Conservation (phyloP, 2,888 invertebrate genomes). For the Morpho achilles region DNA sequence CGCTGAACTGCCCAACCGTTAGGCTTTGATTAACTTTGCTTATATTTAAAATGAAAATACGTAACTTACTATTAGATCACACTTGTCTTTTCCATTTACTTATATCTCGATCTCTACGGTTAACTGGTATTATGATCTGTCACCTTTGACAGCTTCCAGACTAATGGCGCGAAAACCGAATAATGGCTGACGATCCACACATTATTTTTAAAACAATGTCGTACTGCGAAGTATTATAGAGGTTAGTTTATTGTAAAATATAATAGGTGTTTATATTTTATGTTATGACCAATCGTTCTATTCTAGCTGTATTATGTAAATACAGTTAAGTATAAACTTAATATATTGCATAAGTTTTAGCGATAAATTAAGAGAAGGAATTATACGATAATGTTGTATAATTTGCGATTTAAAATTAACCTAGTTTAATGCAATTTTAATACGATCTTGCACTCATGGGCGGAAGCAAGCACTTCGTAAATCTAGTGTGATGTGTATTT, state of each 20-base stretch:
- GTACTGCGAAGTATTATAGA: background rate
- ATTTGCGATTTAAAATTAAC: too few relatives aligned
- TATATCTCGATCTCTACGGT: background rate
- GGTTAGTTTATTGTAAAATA: conserved; percentile 9
- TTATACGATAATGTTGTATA: too few relatives aligned
- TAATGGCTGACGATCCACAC: conserved; percentile 2
- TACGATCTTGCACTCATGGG: too few relatives aligned
- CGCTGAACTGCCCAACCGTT: too few relatives aligned
- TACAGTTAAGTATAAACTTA: background rate
- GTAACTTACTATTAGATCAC: too few relatives aligned
- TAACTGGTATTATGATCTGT: conserved; percentile 5
- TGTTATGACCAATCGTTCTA: conserved; percentile 9
- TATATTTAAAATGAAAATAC: too few relatives aligned
- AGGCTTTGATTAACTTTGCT: too few relatives aligned
- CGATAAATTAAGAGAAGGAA: too few relatives aligned
- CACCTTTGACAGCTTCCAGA: conserved; percentile 15
- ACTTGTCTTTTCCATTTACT: too few relatives aligned
- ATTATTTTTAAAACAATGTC: conserved; percentile 14
- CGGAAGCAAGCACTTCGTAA: too few relatives aligned
- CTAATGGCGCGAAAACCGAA: conserved; percentile 20
- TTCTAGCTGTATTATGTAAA: conserved; percentile 7
- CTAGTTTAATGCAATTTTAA: too few relatives aligned
- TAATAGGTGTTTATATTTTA: conserved; percentile 18
- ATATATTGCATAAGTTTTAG: background rate
- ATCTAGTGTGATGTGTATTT: too few relatives aligned